These are phyloP conservation scores for Pissodes strobi DNA, from an alignment of 1,140 invertebrate genomes.

Conservation along the genomic window DNA sequence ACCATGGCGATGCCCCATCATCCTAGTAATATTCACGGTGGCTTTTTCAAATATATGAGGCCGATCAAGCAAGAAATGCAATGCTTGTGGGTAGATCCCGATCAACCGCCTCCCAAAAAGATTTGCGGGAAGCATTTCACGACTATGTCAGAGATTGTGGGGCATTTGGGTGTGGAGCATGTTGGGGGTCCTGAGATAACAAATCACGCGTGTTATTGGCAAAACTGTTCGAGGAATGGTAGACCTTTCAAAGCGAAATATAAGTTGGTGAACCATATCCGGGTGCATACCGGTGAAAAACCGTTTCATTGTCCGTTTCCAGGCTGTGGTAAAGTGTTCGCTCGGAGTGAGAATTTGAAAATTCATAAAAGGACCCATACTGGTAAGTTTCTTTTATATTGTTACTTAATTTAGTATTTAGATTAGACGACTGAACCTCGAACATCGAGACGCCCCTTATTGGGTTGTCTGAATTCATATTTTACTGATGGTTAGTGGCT, in stretches of 20 bases:
- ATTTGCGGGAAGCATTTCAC: slow-evolving; percentile 91
- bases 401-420: no score
- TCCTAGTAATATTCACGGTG: slow-evolving; percentile 64
- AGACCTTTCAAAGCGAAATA: slow-evolving; percentile 99
- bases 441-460: no score
- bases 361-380: slow-evolving; percentile 91
- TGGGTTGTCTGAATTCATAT: no score
- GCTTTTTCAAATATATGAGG: slow-evolving; percentile 91
- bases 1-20: slow-evolving; percentile 58
- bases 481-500: no score
- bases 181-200: slow-evolving; percentile 96
- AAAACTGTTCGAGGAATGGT: slow-evolving; percentile 89
- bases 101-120: slow-evolving; percentile 75
- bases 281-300: slow-evolving; percentile 98
- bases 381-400: no score
- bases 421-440: no score
- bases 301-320: slow-evolving; percentile 97
- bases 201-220: slow-evolving; percentile 96
- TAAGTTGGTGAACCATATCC: slow-evolving; percentile 98
- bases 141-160: slow-evolving; percentile 95
- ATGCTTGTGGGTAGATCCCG: slow-evolving; percentile 92
- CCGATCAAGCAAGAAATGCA: slow-evolving; percentile 85
- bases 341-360: slow-evolving; percentile 96
- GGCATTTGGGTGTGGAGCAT: slow-evolving; percentile 95
- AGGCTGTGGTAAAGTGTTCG: slow-evolving; percentile 97